A percentile compares a stretch with the other conserved stretches of the same genome.
These are phyloP conservation scores for Mus spretus DNA, from an alignment of 2,797 vertebrate genomes.

Conservation along the genomic window DNA sequence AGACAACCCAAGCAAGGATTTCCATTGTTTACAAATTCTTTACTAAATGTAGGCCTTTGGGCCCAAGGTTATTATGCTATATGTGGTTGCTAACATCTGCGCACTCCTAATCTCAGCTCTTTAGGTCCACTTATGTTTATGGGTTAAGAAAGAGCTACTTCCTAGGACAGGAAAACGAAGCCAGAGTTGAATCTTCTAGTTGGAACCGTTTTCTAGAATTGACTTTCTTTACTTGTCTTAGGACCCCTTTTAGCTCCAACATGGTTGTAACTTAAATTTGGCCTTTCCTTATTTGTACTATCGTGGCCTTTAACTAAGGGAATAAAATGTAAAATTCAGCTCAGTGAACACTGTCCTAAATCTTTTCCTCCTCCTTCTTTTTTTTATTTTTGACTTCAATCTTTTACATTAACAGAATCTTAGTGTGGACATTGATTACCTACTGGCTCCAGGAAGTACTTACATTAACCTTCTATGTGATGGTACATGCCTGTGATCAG, in stretches of 20 bases:
- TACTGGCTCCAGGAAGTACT: constrained; percentile 37
- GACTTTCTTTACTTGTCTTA: constrained; percentile 41
- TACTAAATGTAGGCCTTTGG: constrained; percentile 2
- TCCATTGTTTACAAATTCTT: constrained; percentile 56
- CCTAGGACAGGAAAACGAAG: constrained; percentile 40
- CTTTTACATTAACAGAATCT: constrained; percentile 21
- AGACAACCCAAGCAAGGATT: constrained; percentile 6
- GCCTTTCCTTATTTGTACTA: constrained; percentile 9
- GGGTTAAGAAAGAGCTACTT: constrained; percentile 27
- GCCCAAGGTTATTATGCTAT: constrained; percentile 6
- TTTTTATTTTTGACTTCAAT: no score
- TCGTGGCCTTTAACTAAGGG: constrained; percentile 45
- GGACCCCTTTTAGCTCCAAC: not conserved
- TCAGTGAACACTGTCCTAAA: constrained; percentile 15
- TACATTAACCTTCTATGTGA: not conserved
- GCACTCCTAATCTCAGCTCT: not conserved
- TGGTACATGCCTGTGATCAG: not conserved
- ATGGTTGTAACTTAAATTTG: constrained; percentile 51
- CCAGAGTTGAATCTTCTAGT: not conserved
- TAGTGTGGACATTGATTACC: constrained; percentile 29
- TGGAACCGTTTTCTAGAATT: constrained; percentile 3
- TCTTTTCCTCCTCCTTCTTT: not conserved
- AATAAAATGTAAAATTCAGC: constrained; percentile 45
- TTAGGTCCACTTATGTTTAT: constrained; percentile 46
- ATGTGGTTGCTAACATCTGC: not conserved